Conservation (phyloP, 2,888 invertebrate species). For the Phyto melanocephala region DNA sequence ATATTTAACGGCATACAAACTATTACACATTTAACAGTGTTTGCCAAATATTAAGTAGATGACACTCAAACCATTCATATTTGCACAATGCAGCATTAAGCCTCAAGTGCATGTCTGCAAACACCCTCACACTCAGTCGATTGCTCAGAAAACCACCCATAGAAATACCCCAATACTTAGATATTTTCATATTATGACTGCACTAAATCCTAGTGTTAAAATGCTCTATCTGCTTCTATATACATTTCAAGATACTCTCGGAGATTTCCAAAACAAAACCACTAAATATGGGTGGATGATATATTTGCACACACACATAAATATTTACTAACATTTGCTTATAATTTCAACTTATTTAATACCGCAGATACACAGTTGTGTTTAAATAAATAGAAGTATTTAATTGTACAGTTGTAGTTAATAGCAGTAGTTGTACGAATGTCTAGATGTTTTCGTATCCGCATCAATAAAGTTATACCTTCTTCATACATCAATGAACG, state of each 20-base stretch:
- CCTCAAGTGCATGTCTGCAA: slow-evolving; percentile 2
- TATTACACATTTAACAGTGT: not conserved
- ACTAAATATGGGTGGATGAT: slow-evolving; percentile 52
- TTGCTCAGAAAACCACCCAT: too few species aligned
- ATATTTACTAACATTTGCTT: not conserved
- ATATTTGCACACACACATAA: not conserved
- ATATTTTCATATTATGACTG: slow-evolving; percentile 45
- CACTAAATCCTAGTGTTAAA: slow-evolving; percentile 55
- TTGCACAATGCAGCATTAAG: not conserved
- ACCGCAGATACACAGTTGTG: too few species aligned
- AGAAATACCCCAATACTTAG: not conserved
- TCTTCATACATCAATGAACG: too few species aligned
- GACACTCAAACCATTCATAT: slow-evolving; percentile 4
- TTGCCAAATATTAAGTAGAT: slow-evolving; percentile 20
- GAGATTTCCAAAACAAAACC: slow-evolving; percentile 21
- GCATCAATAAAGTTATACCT: too few species aligned
- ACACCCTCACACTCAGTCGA: not conserved
- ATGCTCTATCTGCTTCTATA: slow-evolving; percentile 53
- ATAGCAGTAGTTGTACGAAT: too few species aligned
- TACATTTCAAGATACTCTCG: too few species aligned
- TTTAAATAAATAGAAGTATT: too few species aligned
- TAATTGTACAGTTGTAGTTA: too few species aligned
- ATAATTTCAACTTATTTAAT: not conserved
- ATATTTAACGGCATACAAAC: slow-evolving; percentile 8
- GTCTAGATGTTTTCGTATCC: too few species aligned